Conservation (phyloP, 2,888 invertebrate genomes). For the Belgica antarctica region DNA sequence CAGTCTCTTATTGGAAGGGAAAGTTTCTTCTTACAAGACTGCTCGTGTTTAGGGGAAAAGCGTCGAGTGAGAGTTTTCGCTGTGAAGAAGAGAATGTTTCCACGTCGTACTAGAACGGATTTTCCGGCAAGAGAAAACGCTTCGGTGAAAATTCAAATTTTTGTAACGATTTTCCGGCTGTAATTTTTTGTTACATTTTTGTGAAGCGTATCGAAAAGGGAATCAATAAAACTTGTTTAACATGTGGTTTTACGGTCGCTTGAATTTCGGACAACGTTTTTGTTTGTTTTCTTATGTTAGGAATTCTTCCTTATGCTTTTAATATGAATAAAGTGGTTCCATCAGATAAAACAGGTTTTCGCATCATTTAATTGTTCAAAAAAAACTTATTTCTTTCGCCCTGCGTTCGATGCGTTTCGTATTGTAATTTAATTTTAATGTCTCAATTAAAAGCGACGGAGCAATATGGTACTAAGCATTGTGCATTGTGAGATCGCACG, state of each 20-base stretch:
- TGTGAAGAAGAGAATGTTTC: conserved; percentile 10
- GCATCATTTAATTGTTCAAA: background rate
- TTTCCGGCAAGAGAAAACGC: background rate
- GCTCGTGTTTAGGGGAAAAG: background rate
- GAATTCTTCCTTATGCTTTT: background rate
- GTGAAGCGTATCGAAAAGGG: background rate
- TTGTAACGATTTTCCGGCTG: background rate
- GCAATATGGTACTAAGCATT: no score
- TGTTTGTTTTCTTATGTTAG: background rate
- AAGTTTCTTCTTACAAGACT: conserved; percentile 7
- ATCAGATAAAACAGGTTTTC: background rate
- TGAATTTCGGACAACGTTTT: background rate
- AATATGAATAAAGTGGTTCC: background rate
- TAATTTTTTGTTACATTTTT: background rate
- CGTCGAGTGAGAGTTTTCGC: conserved; percentile 1
- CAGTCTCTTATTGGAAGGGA: conserved; percentile 38
- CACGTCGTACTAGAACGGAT: conserved; percentile 23
- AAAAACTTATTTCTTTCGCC: no score
- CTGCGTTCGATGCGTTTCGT: background rate
- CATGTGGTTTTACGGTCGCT: background rate
- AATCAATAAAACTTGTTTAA: background rate
- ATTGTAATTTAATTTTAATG: background rate
- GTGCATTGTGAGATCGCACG: no score
- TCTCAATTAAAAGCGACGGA: background rate
- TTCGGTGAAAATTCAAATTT: background rate